Percentiles rank a stretch among this genome's conserved stretches.
Conservation (phyloP, 2,113 vertebrate species). For the Petromus typicus region DNA sequence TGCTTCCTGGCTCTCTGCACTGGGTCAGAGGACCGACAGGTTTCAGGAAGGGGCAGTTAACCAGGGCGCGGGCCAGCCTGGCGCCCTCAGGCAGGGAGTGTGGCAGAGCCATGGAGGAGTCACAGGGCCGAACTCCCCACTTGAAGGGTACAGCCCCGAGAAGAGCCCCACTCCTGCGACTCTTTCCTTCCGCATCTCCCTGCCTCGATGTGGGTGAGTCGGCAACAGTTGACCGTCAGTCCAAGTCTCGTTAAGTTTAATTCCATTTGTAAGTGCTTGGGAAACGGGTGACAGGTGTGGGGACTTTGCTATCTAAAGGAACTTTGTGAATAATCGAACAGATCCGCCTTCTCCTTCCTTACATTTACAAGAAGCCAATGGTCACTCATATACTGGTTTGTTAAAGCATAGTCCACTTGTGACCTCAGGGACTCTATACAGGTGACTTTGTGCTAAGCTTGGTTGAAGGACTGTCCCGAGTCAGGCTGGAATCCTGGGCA, state of each 20-base stretch:
- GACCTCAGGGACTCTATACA: background rate
- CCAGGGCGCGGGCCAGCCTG: background rate
- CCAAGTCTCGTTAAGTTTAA: background rate
- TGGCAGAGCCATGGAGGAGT: background rate
- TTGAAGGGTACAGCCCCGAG: background rate
- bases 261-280: background rate
- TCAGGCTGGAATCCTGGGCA: background rate
- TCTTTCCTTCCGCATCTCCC: background rate
- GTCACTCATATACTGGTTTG: background rate
- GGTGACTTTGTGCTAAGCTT: background rate
- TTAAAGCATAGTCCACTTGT: background rate
- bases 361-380: background rate
- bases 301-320: conserved; percentile 17
- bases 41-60: background rate
- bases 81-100: background rate
- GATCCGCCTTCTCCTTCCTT: background rate
- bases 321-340: background rate
- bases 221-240: background rate
- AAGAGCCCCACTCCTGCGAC: background rate
- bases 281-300: background rate
- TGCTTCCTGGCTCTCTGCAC: background rate
- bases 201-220: background rate
- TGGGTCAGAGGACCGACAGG: background rate
- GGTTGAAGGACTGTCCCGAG: background rate
- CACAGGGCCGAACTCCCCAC: background rate